Evolutionary conservation across 92 coral and sea anemone species (phyloP), one percentile per base, ranked within the genome.

Genomic region (Montipora capitata): DNA sequence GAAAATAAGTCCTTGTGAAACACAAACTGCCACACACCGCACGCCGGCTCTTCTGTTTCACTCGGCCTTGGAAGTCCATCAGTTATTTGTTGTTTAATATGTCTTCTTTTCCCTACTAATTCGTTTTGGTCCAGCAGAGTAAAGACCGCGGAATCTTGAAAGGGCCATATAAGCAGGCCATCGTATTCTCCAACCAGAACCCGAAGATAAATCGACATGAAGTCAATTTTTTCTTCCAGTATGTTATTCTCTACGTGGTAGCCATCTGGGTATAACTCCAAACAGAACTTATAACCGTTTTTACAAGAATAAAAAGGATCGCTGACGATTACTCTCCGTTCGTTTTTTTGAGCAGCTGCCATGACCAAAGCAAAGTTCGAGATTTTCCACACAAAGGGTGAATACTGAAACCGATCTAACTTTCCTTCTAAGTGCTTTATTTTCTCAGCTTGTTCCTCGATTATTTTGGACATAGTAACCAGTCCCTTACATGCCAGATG

Each of bases 101-200:
- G 79, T 79, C 82, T 87, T 64, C 89, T 62, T 45, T 91, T 89
- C 71, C 79, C 76, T 40, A 44, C 69, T 15, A 40, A 76, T 41
- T 87, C 75, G 38, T 87, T 81, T 77, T 81, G 94, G 40, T 91
- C 92, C 3, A 91, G 35, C 61, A 91, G 57, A 2, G 81, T 87
- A 67, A 87, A 87, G 4, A 85, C 79, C n/a, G 87, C 89, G 1
- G 91, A 64, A 73, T 86, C 77, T 42, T 58, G 69, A 72, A 91
- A 91, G 9, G 94, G 94, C 94, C 94, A 91, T 51, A 74, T 62
- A 40, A 91, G 81, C 18, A 87, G 63, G 1, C 90, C 94, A 14
- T 91, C 94, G 13, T 87, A 88, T 49, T 91, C 90, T 18, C 94
- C 94, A 2, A 85, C 76, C 59, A 87, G 84, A 45, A 81, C 68